Percentiles rank a stretch among this genome's conserved stretches.
Conservation (phyloP, 2,797 vertebrate species). For the Onychomys leucogaster region DNA sequence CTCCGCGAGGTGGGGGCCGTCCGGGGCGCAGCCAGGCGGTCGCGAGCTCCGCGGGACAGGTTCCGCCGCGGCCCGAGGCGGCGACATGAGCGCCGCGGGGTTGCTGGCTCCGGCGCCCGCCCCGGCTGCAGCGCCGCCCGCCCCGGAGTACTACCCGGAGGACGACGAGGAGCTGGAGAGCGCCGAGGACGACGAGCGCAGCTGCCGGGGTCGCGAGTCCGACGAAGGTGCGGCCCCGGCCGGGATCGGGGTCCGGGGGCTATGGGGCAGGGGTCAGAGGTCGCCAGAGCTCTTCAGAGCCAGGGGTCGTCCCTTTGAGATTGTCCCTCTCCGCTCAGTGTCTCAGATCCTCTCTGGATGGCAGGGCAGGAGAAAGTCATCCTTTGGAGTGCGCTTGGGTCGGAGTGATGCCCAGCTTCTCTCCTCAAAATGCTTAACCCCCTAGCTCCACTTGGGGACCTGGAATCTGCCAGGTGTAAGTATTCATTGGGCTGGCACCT, state of each 20-base stretch:
- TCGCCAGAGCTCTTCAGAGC: neutral
- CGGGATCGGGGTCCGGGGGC: neutral
- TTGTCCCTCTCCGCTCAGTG: neutral
- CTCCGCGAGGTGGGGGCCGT: neutral
- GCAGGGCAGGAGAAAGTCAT: neutral
- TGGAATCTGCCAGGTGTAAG: neutral
- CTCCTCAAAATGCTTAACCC: neutral
- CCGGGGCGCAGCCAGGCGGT: neutral
- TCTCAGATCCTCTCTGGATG: neutral
- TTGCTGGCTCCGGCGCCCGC: slow-evolving; percentile 86
- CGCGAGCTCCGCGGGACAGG: neutral
- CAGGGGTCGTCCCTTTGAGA: neutral
- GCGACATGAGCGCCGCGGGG: slow-evolving; percentile 87
- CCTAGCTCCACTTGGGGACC: neutral
- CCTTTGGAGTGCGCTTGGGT: neutral
- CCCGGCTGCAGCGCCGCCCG: slow-evolving; percentile 84
- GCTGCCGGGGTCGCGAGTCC: slow-evolving; percentile 95
- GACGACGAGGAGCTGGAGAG: slow-evolving; percentile 97
- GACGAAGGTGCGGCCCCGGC: slow-evolving; percentile 92
- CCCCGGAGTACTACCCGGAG: slow-evolving; percentile 97
- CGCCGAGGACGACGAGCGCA: slow-evolving; percentile 97
- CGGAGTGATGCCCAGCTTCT: neutral
- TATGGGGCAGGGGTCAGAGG: neutral
- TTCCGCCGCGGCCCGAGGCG: slow-evolving; percentile 35
- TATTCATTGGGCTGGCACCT: neutral